Evolutionary conservation across 2,888 invertebrate species (phyloP).

Genomic region (Drosophila differens): DNA sequence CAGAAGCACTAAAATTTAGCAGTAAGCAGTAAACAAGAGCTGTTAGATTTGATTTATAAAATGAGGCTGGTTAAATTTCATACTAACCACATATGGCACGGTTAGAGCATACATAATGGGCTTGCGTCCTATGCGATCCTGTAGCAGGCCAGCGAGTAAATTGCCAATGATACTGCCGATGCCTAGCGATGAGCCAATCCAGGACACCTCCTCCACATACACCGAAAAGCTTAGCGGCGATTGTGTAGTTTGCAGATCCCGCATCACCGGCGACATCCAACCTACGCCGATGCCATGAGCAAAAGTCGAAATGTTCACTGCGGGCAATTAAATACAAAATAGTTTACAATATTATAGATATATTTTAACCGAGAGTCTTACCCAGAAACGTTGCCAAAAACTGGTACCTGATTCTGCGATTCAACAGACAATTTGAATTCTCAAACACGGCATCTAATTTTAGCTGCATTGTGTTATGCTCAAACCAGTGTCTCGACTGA

Average conservation of each 20-base stretch:
- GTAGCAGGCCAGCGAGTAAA: slow-evolving; percentile 63
- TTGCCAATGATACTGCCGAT: slow-evolving; percentile 78
- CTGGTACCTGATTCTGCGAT: slow-evolving; percentile 60
- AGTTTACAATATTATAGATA: background rate
- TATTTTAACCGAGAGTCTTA: slow-evolving; percentile 19
- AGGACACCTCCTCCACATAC: slow-evolving; percentile 67
- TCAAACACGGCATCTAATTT: slow-evolving; percentile 31
- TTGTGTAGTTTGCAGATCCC: slow-evolving; percentile 61
- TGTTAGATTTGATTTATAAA: background rate
- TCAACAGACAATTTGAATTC: slow-evolving; percentile 48
- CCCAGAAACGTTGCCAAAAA: slow-evolving; percentile 62
- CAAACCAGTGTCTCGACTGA: slow-evolving; percentile 24
- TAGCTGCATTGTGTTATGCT: slow-evolving; percentile 47
- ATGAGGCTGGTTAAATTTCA: too few relatives aligned
- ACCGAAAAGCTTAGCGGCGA: slow-evolving; percentile 59
- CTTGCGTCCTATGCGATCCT: slow-evolving; percentile 74
- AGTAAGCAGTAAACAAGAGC: background rate
- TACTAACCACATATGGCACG: slow-evolving; percentile 70
- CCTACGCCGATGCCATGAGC: slow-evolving; percentile 79
- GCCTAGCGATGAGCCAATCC: slow-evolving; percentile 75
- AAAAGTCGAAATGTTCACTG: slow-evolving; percentile 77
- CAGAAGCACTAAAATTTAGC: slow-evolving; percentile 74
- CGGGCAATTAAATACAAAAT: background rate
- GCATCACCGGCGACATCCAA: slow-evolving; percentile 79
- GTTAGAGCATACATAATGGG: slow-evolving; percentile 56